A percentile compares a stretch with the other conserved stretches of the same genome.
Conservation (phyloP, 2,888 invertebrate species). For the Odontocolon sp. region DNA sequence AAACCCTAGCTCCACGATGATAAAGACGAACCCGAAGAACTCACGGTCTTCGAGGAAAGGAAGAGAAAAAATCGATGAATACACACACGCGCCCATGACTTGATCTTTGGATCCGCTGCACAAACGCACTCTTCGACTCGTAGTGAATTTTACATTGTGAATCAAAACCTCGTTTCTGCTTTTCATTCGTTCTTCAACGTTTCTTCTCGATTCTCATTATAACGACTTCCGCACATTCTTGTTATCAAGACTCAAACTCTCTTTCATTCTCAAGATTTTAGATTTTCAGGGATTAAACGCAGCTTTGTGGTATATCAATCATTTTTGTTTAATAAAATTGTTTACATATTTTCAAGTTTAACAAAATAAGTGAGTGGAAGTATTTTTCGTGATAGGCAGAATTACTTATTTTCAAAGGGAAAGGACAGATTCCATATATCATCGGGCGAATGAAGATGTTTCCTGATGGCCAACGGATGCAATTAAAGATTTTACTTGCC, state of each 20-base stretch:
- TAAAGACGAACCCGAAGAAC: slow-evolving; percentile 34
- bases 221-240: slow-evolving; percentile 26
- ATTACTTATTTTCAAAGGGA: too few species aligned
- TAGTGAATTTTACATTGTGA: neutral
- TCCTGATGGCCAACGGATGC: slow-evolving; percentile 27
- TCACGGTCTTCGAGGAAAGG: too few species aligned
- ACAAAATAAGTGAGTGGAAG: too few species aligned
- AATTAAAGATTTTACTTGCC: slow-evolving; percentile 60
- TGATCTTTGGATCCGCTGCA: slow-evolving; percentile 31
- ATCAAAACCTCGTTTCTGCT: neutral
- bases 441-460: too few species aligned
- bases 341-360: too few species aligned
- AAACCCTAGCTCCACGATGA: slow-evolving; percentile 2
- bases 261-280: too few species aligned
- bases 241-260: slow-evolving; percentile 31
- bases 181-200: slow-evolving; percentile 3
- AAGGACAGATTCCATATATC: too few species aligned
- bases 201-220: slow-evolving; percentile 33
- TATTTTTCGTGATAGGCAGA: too few species aligned
- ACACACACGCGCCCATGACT: slow-evolving; percentile 40
- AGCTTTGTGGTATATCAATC: too few species aligned
- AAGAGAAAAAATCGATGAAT: slow-evolving; percentile 64
- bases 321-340: too few species aligned
- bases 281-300: too few species aligned
- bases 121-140: slow-evolving; percentile 47